Evolutionary conservation across 2,797 vertebrate species (phyloP), one percentile per base, ranked within the genome.

Genomic region (Hyperoplus immaculatus): DNA sequence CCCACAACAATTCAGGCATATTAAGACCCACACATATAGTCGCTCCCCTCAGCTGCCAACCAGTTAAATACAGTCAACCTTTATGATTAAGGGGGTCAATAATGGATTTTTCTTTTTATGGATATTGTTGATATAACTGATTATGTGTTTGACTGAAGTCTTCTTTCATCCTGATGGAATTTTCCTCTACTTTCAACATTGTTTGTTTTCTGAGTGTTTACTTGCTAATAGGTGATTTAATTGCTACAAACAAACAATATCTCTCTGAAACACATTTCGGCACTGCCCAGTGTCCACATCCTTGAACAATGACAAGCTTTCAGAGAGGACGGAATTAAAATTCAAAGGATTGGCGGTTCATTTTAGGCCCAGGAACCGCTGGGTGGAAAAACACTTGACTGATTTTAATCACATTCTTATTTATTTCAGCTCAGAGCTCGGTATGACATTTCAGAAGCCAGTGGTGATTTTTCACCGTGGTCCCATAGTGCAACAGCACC

Each of bases 361-460:
- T 92, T 93, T 91, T 79, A 88, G 87, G 91, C 91, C 85, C 88
- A 92, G 83, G 87, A 92, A 92, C 87, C 39, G 78, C 88, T 86
- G 85, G 89, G 90, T 83, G 87, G 29, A 87, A 92, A 92, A 94
- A 91, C 91, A 93, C 92, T 93, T 90, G 92, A 94, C 92, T 93
- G 93, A 94, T 95, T 94, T 94, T 94, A 93, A 95, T 94, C 91
- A 92, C 82, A 89, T 90, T 93, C 92, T 89, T 94, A 89, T 94
- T 94, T 93, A 92, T 93, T 94, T 92, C 83, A 88, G 88, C 84
- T 92, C 66, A 76, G 82, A 90, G 87, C 86, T 87, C 54, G 42
- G 69, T 57, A 77, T 87, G 84, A 80, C 79, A 89, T 84, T 83
- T 88, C 64, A 80, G 74, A 85, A 82, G 62, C 78, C 64, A 9